phyloP scores from a whole-genome alignment of 2,797 vertebrate species.

The Hydrolagus colliei region DNA sequence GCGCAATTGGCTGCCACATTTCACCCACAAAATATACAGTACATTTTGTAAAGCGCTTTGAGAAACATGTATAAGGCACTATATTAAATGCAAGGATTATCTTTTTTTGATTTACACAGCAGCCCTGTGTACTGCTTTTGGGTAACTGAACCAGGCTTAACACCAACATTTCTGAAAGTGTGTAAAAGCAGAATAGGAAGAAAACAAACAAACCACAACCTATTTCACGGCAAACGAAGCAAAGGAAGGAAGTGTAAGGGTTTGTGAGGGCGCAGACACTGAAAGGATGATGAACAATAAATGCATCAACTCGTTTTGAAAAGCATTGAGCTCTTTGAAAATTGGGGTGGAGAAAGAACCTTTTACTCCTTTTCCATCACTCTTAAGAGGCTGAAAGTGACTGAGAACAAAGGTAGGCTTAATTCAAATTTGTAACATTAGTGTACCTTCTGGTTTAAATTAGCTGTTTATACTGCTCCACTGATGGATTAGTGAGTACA shows the following conservation, averaged over 20 bases:
- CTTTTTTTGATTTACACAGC: neutral
- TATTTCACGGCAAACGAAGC: neutral
- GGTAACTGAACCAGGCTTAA: neutral
- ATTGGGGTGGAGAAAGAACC: neutral
- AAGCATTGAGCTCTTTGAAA: neutral
- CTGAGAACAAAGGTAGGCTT: neutral
- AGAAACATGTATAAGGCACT: too few species aligned
- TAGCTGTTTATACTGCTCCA: too few species aligned
- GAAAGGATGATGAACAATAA: neutral
- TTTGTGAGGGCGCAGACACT: neutral
- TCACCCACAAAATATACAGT: too few species aligned
- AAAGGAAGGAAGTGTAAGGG: neutral
- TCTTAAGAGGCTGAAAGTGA: neutral
- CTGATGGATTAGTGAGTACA: too few species aligned
- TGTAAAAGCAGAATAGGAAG: neutral
- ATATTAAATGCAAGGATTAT: too few species aligned
- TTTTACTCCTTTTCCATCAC: neutral
- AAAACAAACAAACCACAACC: neutral
- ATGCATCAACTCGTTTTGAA: neutral
- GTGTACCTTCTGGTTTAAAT: too few species aligned
- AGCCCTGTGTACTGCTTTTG: neutral
- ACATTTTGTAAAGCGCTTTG: too few species aligned
- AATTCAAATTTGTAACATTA: neutral
- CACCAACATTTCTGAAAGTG: neutral
- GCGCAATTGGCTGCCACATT: too few species aligned